Evolutionary conservation across 1,140 invertebrate species (phyloP), one percentile per base, ranked within the genome.

Genomic region (Ganaspis sp.): DNA sequence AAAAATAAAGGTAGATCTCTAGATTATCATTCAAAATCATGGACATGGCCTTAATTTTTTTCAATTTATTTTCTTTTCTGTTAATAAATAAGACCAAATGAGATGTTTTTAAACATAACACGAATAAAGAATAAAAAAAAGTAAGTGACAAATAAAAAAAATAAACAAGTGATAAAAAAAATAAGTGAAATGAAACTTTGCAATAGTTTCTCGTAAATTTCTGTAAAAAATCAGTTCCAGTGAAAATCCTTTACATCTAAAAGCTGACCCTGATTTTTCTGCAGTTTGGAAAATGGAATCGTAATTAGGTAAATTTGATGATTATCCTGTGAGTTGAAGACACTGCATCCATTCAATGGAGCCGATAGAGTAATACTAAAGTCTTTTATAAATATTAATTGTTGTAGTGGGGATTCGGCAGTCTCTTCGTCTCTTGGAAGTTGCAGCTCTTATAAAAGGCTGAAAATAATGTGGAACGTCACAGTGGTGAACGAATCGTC

Each of bases 361-460:
- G 17, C 23, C 17, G 19, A 19, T 21, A 72, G 38, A 40, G 23
- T 42, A 69, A 69, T 69, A 58, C n/a, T 21, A 9, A 21, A 70
- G 4, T 1, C 34, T 71, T 42, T 71, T 45, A 71, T 71, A 71
- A 45, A 49, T 70, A 54, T 73, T 78, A 21, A n/a, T 23, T 4
- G 54, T 19, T 26, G 70, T 73, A 82, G 84, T 83, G 83, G 85
- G 85, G 84, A 82, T 19, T 74, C 64, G 15, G 75, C 53, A 73
- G 75, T 77, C 21, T 71, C 45, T 8, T 40, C 5, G 71, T 34
- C 29, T 34, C 29, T 34, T 76, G 82, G 80, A 83, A 85, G 76
- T 42, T 76, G 83, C 17, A 49, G 6, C 53, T 76, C 34, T 34
- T 86, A 86, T 86, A 86, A 86, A 78, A 86, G 69, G 73, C 72